These are phyloP conservation scores for Spodoptera exigua DNA, from an alignment of 2,888 invertebrate species.

Conservation along the genomic window DNA sequence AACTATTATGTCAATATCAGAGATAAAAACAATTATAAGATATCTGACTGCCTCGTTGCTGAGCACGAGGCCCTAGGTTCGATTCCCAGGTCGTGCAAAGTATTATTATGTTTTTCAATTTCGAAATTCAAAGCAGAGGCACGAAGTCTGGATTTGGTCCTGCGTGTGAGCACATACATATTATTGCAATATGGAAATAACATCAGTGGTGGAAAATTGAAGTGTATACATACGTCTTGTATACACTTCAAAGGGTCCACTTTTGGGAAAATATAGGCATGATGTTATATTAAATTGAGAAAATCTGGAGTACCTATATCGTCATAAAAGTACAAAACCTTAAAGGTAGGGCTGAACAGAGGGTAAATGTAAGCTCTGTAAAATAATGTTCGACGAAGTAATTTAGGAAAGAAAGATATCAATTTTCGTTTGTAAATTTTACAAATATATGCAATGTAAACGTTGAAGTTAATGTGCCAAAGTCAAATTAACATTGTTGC, in stretches of 20 bases:
- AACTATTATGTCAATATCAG: slow-evolving; percentile 10
- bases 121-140: too few relatives aligned
- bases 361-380: slow-evolving; percentile 23
- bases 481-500: slow-evolving; percentile 76
- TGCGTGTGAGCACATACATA: too few relatives aligned
- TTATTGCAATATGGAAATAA: too few relatives aligned
- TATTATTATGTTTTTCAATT: too few relatives aligned
- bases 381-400: slow-evolving; percentile 20
- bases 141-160: too few relatives aligned
- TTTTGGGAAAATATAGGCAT: too few relatives aligned
- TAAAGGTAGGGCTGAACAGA: slow-evolving; percentile 22
- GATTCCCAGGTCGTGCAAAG: too few relatives aligned
- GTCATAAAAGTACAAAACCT: slow-evolving; percentile 31
- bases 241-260: too few relatives aligned
- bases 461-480: slow-evolving; percentile 77
- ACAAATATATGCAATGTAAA: slow-evolving; percentile 54
- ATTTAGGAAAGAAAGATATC: slow-evolving; percentile 32
- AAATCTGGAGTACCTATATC: slow-evolving; percentile 13
- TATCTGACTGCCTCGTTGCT: not conserved
- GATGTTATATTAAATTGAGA: slow-evolving; percentile 3
- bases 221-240: too few relatives aligned
- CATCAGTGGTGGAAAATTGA: too few relatives aligned
- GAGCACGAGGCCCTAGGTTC: too few relatives aligned
- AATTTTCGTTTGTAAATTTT: slow-evolving; percentile 35
- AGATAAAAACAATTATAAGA: slow-evolving; percentile 10